Base-by-base conservation (phyloP, 2,113 vertebrate genomes). In the Morone chrysops region DNA sequence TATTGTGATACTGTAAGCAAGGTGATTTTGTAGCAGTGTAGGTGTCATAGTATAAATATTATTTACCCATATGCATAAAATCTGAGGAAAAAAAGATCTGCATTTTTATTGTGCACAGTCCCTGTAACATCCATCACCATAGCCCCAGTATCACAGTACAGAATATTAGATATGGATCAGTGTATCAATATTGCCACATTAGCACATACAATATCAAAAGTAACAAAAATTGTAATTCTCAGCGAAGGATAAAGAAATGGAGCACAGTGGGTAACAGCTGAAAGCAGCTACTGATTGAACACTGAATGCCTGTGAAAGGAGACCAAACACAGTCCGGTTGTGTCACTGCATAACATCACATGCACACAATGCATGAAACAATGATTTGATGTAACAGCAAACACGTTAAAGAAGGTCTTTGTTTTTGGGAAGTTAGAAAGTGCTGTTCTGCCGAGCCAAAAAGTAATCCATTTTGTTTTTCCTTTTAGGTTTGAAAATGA, bases 391-490 rank as follows among this genome's bases (percentile, higher is more conserved):
- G 2, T 36, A 63, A 81, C 38, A 48, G 31, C 2, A 36, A 47
- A 70, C 8, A 36, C 25, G 7, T 36, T 31, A 22, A 25, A 56
- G 20, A 40, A 67, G 31, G 8, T 59, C 14, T 51, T 41, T 40
- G 16, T 57, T 51, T 41, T 4, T 13, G 3, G 10, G 47, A 63
- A 2, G 14, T 22, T 85, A 92, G 78, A 86, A 88, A 66, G 69
- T 81, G 83, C 92, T 94, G 83, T 31, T 87, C 66, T 92, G 88
- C 7, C 87, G 89, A 9, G 93, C 82, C 60, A 93, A 87, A 14
- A 92, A 57, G 59, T 93, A 93, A 72, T 94, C 86, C 81, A 12
- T 74, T 7, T 91, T 92, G 12, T 48, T 86, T 57, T 80, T 85
- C 68, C 53, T 78, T 18, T 65, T 72, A 13, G 92, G 86, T 80